Conservation (phyloP, 2,797 vertebrate genomes). For the Somateria mollissima region DNA sequence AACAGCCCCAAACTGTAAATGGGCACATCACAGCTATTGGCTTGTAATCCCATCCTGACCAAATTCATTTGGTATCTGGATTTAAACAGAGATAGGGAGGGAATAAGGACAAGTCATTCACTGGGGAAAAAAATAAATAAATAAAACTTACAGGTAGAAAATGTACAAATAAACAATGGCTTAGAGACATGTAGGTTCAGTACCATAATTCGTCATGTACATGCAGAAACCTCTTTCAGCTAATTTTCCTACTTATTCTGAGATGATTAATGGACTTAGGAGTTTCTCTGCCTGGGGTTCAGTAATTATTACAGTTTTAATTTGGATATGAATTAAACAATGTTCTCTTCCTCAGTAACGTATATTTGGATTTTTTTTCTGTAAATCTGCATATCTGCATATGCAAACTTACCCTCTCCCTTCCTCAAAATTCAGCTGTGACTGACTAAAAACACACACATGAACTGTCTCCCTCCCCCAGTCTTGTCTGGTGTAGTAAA, state of each 20-base stretch:
- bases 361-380: not conserved
- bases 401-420: not conserved
- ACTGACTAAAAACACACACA: not conserved
- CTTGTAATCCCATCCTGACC: not conserved
- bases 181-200: not conserved
- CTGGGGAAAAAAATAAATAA: not conserved
- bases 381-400: not conserved
- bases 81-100: not conserved
- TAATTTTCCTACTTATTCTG: not conserved
- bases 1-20: not conserved
- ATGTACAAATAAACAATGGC: not conserved
- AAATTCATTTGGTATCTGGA: not conserved
- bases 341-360: not conserved
- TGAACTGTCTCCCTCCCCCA: not conserved
- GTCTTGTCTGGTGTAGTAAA: not conserved
- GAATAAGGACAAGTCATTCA: not conserved
- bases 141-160: not conserved
- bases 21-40: not conserved
- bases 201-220: not conserved
- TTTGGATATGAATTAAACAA: not conserved
- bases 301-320: not conserved
- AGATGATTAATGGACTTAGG: not conserved
- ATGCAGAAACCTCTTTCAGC: not conserved
- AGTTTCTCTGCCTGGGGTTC: not conserved
- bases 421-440: not conserved